A percentile compares a stretch with the other conserved stretches of the same genome.
phyloP scores from a whole-genome alignment of 2,888 invertebrate species.

The Lordiphosa andalusiaca region DNA sequence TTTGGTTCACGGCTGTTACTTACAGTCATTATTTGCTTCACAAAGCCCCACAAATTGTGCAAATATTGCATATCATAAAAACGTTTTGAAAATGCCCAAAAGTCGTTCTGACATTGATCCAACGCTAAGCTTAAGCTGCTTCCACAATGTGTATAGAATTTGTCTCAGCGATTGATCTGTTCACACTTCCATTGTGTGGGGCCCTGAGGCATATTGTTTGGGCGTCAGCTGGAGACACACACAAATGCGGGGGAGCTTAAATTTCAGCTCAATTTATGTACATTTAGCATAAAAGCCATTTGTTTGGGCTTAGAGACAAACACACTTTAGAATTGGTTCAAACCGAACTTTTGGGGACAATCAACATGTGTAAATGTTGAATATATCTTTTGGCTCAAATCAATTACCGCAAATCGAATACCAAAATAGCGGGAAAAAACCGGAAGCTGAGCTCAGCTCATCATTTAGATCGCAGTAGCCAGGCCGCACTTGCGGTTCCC shows the following conservation, averaged over 20 bases:
- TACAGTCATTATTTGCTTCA: too few species aligned
- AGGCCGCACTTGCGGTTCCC: conserved; percentile 57
- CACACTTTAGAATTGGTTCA: conserved; percentile 57
- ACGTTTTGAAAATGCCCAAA: conserved; percentile 16
- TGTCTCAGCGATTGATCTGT: conserved; percentile 43
- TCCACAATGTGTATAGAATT: conserved; percentile 20
- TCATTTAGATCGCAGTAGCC: conserved; percentile 43
- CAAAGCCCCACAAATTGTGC: too few species aligned
- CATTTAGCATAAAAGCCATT: conserved; percentile 33
- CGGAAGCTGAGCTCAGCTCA: conserved; percentile 58
- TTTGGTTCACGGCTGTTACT: too few species aligned
- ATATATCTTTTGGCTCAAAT: conserved; percentile 62
- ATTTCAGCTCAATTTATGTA: conserved; percentile 10
- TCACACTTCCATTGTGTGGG: conserved; percentile 63
- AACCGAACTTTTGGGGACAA: conserved; percentile 49
- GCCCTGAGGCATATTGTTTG: conserved; percentile 46
- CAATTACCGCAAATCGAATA: conserved; percentile 52
- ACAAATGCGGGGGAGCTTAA: conserved; percentile 20
- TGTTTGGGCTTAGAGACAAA: conserved; percentile 44
- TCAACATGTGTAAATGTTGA: conserved; percentile 17
- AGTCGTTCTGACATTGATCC: conserved; percentile 15
- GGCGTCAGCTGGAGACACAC: conserved; percentile 35
- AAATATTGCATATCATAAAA: too few species aligned
- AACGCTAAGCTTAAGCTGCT: conserved; percentile 39
- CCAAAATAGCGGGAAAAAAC: conserved; percentile 38